Base-by-base conservation (phyloP, 2,888 invertebrate genomes). In the Macaria notata region DNA sequence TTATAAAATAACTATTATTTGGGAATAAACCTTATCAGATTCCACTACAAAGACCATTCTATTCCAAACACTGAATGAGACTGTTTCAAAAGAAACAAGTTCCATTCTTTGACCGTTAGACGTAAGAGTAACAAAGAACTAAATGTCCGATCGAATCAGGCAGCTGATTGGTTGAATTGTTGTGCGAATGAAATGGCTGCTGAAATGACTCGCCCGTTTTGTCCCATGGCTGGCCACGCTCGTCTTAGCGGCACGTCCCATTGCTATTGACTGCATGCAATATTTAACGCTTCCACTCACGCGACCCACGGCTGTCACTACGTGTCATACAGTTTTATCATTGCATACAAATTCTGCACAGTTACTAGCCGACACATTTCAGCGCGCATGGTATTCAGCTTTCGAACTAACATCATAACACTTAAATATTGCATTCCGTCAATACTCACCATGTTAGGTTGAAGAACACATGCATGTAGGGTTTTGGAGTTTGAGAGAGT, bases 201-300 rank as follows among this genome's bases (percentile, higher is more conserved):
- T 76, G 72, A 78, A 81, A 76, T 75, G 63, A 78, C 64, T 73
- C 76, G 79, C 80, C 81, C 75, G 79, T 84, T 81, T 76, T 78
- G 71, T 81, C 78, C 79, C 79, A 84, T 85, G 83, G 81, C 76
- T 85, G 79, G 78, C 80, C 71, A 78, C 76, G 84, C 81, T 86
- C 83, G 82, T 83, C 75, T 81, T 88, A 86, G 86, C 78, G 78
- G 88, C 90, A 91, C 89, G 84, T 81, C 78, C 84, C 85, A 85
- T 84, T 76, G 90, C 90, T 85, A 86, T 88, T 90, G 91, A 90
- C 91, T 88, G 91, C 91, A 90, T 91, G 90, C 91, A 91, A 90
- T 91, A 90, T 90, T 91, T 90, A 90, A 88, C 76, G 90, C 91
- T 90, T 89, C 72, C 71, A 77, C 76, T 75, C 79, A 73, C 75